phyloP scores from a whole-genome alignment of 2,797 vertebrate species.

The Pygocentrus nattereri region DNA sequence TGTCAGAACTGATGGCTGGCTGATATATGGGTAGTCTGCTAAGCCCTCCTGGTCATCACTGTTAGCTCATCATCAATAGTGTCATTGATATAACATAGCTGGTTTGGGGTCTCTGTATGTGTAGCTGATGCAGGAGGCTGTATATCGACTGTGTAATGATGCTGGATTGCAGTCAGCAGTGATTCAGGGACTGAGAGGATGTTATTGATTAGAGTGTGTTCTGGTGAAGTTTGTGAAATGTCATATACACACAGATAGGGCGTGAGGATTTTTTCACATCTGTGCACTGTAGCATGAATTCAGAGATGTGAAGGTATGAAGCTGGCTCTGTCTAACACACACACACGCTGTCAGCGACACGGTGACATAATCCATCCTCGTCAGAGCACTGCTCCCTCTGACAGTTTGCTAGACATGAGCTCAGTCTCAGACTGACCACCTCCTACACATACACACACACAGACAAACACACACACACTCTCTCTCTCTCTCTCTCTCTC shows the following conservation, averaged over 20 bases:
- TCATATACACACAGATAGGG: background rate
- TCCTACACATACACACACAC: background rate
- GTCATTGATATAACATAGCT: no score
- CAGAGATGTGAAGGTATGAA: background rate
- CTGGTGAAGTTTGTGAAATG: slow-evolving; percentile 22
- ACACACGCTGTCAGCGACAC: background rate
- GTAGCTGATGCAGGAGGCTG: no score
- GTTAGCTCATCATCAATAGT: no score
- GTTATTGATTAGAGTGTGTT: slow-evolving; percentile 6
- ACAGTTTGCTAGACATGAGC: slow-evolving; percentile 16
- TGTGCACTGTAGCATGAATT: background rate
- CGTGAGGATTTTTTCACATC: background rate
- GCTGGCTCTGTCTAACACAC: background rate
- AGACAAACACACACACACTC: background rate
- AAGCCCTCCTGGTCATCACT: no score
- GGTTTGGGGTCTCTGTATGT: no score
- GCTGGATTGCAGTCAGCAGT: slow-evolving; percentile 24
- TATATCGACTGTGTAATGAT: slow-evolving; percentile 26
- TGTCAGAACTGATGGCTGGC: no score
- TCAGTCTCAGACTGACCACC: background rate
- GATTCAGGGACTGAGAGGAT: slow-evolving; percentile 3
- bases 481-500: background rate
- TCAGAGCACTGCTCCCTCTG: slow-evolving; percentile 9
- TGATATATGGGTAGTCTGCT: no score
- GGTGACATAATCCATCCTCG: slow-evolving; percentile 6